Evolutionary conservation across 2,888 invertebrate genomes (phyloP).

Genomic region (Melangyna quadrimaculata): DNA sequence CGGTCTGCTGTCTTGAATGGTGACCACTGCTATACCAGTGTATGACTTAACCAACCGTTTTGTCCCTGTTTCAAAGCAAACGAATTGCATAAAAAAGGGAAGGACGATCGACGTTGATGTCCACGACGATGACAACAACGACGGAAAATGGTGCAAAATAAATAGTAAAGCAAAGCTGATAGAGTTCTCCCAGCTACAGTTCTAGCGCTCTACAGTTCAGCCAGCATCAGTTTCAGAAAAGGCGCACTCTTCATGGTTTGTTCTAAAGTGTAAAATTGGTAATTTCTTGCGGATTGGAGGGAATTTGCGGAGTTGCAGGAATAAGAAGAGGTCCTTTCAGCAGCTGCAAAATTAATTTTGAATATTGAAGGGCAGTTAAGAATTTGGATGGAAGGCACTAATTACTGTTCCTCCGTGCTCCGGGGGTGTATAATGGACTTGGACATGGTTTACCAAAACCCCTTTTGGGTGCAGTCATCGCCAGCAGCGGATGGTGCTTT

Average conservation of each 20-base stretch:
- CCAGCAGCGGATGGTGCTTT: slow-evolving; percentile 30
- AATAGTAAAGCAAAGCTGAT: slow-evolving; percentile 51
- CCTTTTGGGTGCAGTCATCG: slow-evolving; percentile 1
- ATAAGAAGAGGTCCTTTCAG: slow-evolving; percentile 26
- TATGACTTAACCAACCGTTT: slow-evolving; percentile 66
- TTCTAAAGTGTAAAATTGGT: slow-evolving; percentile 54
- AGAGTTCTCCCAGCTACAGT: not conserved
- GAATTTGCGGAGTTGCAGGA: not conserved
- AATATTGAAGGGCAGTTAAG: slow-evolving; percentile 66
- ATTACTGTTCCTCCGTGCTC: slow-evolving; percentile 38
- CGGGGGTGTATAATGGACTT: too few species aligned
- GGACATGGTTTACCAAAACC: not conserved
- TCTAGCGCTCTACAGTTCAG: too few species aligned
- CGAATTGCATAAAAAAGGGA: slow-evolving; percentile 50
- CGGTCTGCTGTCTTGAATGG: slow-evolving; percentile 63
- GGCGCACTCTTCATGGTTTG: slow-evolving; percentile 20
- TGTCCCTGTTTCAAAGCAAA: slow-evolving; percentile 67
- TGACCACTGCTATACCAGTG: slow-evolving; percentile 62
- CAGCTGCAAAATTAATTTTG: slow-evolving; percentile 65
- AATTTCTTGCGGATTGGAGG: slow-evolving; percentile 31
- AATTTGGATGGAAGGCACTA: slow-evolving; percentile 53
- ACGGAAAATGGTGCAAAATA: slow-evolving; percentile 14
- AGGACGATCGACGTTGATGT: slow-evolving; percentile 15
- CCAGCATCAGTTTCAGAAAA: not conserved
- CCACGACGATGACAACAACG: not conserved